A percentile compares a stretch with the other conserved stretches of the same genome.
phyloP scores from a whole-genome alignment of 2,797 vertebrate species.

The Sternarchorhynchus goeldii region DNA sequence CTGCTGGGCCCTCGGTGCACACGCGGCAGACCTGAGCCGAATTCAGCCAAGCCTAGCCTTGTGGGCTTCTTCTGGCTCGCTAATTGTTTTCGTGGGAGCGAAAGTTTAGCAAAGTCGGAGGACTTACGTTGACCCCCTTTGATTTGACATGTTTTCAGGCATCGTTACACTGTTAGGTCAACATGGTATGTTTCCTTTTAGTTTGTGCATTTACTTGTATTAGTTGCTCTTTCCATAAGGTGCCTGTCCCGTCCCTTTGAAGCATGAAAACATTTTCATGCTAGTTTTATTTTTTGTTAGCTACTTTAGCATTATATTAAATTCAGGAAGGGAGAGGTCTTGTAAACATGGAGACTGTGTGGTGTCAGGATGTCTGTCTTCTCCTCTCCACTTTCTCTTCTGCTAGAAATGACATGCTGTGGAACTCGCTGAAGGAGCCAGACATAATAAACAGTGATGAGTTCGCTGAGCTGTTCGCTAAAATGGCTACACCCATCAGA shows the following conservation, averaged over 20 bases:
- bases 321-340: constrained; percentile 15
- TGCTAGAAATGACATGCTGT: constrained; percentile 79
- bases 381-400: constrained; percentile 31
- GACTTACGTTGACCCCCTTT: constrained; percentile 40
- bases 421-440: constrained; percentile 88
- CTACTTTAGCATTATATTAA: constrained; percentile 35
- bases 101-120: constrained; percentile 37
- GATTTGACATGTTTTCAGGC: constrained; percentile 44
- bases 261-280: constrained; percentile 28
- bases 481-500: constrained; percentile 83
- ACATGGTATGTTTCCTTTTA: constrained; percentile 34
- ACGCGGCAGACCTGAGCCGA: constrained; percentile 44
- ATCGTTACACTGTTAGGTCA: constrained; percentile 41
- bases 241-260: constrained; percentile 40
- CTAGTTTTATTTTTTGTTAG: constrained; percentile 20
- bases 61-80: constrained; percentile 35
- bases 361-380: constrained; percentile 43
- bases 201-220: constrained; percentile 34
- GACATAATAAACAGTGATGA: constrained; percentile 81
- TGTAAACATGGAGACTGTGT: constrained; percentile 10
- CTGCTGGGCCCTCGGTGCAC: constrained; percentile 40
- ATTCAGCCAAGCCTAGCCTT: constrained; percentile 50
- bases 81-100: constrained; percentile 51
- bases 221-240: constrained; percentile 23
- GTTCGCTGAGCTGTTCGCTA: constrained; percentile 94